Evolutionary conservation across 2,113 vertebrate species (phyloP), one percentile per base, ranked within the genome.

Genomic region (Kobus ellipsiprymnus): DNA sequence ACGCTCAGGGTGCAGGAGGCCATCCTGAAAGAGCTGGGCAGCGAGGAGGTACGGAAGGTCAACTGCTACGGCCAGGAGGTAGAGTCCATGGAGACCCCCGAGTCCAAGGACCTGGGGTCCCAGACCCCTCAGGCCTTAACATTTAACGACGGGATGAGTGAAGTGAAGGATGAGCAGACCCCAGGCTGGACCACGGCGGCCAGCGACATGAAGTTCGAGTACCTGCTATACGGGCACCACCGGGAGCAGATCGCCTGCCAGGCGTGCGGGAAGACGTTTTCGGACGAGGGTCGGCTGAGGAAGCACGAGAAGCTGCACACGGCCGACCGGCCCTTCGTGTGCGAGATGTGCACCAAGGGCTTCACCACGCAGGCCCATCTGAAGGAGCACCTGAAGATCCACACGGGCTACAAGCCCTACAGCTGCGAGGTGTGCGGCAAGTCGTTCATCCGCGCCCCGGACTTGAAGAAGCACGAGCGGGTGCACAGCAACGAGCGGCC

Each of bases 351-450:
- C 98, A 99, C 99, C 11, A 99, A 99, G 98, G 99, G 99, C 50
- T 99, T 99, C 98, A 99, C 99, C 97, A 99, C 99, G 0, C 99
- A 99, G 95, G 99, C 99, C 85, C 99, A 99, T 97, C 99, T 99
- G 97, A 99, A 99, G 81, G 99, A 99, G 97, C 99, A 99, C 98
- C 98, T 99, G 90, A 99, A 99, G 98, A 99, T 99, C 98, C 99
- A 99, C 98, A 99, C 99, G 0, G 99, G 99, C 82, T 99, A 99
- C 97, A 99, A 99, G 97, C 99, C 99, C 17, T 99, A 99, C 97
- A 99, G 99, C 94, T 99, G 99, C 3, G 99, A 99, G 64, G 99
- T 99, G 62, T 99, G 99, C 74, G 99, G 99, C 13, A 99, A 99
- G 89, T 99, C 99, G 40, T 99, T 99, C 95, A 99, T 99, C 97